phyloP scores from a whole-genome alignment of 2,113 vertebrate species.

The Sylvia atricapilla region DNA sequence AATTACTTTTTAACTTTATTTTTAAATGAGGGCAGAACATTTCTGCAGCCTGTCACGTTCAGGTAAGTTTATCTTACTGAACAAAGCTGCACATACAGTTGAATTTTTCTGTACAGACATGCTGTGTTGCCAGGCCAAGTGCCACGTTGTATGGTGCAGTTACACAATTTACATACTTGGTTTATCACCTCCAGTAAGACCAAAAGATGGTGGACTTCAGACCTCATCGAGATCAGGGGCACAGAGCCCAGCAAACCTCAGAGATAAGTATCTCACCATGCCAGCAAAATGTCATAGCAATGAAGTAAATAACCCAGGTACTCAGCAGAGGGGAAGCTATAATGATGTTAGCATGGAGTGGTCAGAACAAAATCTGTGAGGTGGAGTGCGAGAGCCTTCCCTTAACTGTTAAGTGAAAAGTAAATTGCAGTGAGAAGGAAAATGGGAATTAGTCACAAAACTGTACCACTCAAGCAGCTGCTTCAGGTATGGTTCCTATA shows the following conservation, averaged over 20 bases:
- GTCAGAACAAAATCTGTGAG: background rate
- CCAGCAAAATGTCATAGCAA: background rate
- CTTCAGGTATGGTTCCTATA: background rate
- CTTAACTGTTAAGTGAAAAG: background rate
- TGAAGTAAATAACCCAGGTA: background rate
- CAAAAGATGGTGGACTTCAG: background rate
- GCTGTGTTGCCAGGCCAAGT: rapidly evolving
- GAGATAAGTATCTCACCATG: background rate
- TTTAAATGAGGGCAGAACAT: background rate
- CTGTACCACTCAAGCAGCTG: background rate
- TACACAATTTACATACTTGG: background rate
- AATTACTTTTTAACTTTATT: background rate
- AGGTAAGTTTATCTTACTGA: background rate
- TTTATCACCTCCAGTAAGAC: background rate
- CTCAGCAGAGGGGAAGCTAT: background rate
- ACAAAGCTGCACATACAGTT: background rate
- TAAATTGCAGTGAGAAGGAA: background rate
- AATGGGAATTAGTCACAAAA: background rate
- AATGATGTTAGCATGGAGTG: background rate
- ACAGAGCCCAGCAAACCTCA: background rate
- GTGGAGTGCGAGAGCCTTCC: background rate
- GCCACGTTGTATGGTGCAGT: background rate
- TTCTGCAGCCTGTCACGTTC: background rate
- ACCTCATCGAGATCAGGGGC: background rate
- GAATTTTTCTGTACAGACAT: background rate